Evolutionary conservation across 2,797 vertebrate genomes (phyloP).

Genomic region (Darevskia mixta): DNA sequence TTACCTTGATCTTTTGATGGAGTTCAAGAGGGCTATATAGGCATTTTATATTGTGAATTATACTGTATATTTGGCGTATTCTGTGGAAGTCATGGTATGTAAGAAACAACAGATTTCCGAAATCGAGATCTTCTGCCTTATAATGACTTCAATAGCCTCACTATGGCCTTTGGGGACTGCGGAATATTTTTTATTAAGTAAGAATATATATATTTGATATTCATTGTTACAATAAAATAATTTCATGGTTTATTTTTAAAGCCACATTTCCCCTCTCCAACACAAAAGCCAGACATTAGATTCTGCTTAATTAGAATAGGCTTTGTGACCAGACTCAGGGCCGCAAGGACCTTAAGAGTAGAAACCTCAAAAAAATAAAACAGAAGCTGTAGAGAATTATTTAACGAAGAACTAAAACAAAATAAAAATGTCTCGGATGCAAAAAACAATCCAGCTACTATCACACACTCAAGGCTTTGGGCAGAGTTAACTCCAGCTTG

Average conservation of each 20-base stretch:
- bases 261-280: background rate
- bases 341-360: background rate
- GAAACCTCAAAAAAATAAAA: background rate
- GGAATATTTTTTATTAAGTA: background rate
- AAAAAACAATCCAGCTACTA: background rate
- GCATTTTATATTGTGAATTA: background rate
- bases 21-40: background rate
- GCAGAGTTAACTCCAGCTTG: no score
- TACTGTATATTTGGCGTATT: background rate
- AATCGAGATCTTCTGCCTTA: background rate
- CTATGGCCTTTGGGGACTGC: background rate
- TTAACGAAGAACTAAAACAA: background rate
- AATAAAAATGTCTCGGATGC: no score
- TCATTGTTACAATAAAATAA: background rate
- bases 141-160: background rate
- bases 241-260: background rate
- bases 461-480: background rate
- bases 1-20: background rate
- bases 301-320: background rate
- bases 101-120: background rate
- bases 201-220: background rate
- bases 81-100: background rate
- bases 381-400: background rate
- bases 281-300: background rate
- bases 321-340: background rate